Percentiles rank a stretch among this genome's conserved stretches.
phyloP scores from a whole-genome alignment of 1,140 invertebrate genomes.

The Vanessa tameamea region DNA sequence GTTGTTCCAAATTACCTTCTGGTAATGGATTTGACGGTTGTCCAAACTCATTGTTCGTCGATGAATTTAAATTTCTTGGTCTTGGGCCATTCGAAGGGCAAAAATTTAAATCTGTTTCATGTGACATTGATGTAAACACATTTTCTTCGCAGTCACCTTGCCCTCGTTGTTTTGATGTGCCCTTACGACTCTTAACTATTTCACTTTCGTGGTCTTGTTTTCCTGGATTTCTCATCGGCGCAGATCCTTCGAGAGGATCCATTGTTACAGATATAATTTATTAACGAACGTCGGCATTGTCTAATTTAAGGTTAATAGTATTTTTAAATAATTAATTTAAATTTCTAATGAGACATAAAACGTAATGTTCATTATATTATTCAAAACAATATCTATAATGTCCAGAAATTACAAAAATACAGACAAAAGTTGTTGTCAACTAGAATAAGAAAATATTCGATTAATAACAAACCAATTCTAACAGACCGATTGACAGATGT shows the following conservation, averaged over 20 bases:
- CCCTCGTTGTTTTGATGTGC: constrained; percentile 44
- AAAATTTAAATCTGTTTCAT: constrained; percentile 49
- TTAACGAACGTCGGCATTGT: constrained; percentile 68
- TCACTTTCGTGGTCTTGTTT: constrained; percentile 55
- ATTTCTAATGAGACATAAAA: background rate
- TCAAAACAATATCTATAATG: background rate
- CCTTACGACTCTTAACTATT: constrained; percentile 49
- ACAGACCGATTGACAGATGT: constrained; percentile 53
- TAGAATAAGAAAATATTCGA: constrained; percentile 36
- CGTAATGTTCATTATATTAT: background rate
- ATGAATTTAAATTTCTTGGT: constrained; percentile 40
- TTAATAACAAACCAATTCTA: constrained; percentile 66
- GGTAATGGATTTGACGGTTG: constrained; percentile 33
- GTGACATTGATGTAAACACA: constrained; percentile 67
- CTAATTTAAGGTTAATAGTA: constrained; percentile 67
- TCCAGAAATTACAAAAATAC: background rate
- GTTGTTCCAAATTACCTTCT: constrained; percentile 24
- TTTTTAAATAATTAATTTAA: constrained; percentile 14
- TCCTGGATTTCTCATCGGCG: constrained; percentile 46
- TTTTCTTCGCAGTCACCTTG: constrained; percentile 57
- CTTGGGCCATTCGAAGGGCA: constrained; percentile 54
- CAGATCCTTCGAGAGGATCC: constrained; percentile 60
- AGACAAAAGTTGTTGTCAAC: constrained; percentile 7
- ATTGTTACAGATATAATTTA: constrained; percentile 58
- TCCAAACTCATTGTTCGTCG: constrained; percentile 45